Evolutionary conservation across 2,113 vertebrate species (phyloP).

Genomic region (Pholis gunnellus): DNA sequence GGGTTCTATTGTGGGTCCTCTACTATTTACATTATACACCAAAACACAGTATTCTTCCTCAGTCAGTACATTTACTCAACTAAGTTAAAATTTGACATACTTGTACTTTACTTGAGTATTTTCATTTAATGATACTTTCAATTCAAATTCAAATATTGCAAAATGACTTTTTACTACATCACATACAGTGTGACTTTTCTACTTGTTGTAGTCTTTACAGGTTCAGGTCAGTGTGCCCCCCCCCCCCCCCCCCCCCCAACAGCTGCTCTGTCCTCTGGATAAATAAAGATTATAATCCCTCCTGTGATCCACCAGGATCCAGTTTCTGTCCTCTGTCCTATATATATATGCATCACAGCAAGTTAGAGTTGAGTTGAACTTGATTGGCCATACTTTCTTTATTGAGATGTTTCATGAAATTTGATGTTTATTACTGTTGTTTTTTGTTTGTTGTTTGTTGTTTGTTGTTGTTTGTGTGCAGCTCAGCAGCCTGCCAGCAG

Average conservation of each 20-base stretch:
- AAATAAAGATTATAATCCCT: slow-evolving; percentile 45
- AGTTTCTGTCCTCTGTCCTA: slow-evolving; percentile 27
- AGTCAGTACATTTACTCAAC: not conserved
- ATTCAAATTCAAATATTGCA: not conserved
- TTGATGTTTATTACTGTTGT: not conserved
- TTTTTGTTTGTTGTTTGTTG: not conserved
- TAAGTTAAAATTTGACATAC: not conserved
- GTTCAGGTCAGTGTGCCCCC: not conserved
- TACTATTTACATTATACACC: not conserved
- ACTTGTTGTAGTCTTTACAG: not conserved
- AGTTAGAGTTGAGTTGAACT: no score
- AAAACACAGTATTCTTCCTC: not conserved
- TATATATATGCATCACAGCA: no score
- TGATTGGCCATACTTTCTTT: not conserved
- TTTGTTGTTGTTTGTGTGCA: slow-evolving; percentile 30
- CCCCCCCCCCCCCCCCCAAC: not conserved
- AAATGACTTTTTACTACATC: no score
- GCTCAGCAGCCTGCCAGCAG: slow-evolving; percentile 87
- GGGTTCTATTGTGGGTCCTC: not conserved
- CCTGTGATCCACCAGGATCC: slow-evolving; percentile 49
- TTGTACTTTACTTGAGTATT: no score
- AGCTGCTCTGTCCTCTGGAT: slow-evolving; percentile 31
- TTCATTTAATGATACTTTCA: no score
- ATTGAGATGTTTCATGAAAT: not conserved
- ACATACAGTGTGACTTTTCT: no score